phyloP scores from a whole-genome alignment of 2,888 invertebrate species.

The Metacarcinus magister region DNA sequence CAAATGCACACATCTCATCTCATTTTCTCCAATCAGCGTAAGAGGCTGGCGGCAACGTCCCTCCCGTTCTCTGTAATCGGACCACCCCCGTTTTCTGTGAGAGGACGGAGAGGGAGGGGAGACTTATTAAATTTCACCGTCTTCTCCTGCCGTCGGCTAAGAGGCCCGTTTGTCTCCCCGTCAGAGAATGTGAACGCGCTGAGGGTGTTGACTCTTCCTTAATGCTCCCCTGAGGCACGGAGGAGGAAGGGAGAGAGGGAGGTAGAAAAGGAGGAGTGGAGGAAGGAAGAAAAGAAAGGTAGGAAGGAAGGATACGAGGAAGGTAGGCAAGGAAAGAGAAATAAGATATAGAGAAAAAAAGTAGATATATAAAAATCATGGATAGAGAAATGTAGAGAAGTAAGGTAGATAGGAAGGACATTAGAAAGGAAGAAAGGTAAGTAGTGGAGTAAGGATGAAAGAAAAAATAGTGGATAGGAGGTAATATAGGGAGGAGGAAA shows the following conservation, averaged over 20 bases:
- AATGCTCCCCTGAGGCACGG: conserved; percentile 22
- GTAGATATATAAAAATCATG: neutral
- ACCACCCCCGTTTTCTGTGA: conserved; percentile 31
- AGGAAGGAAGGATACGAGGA: neutral
- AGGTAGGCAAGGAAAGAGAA: neutral
- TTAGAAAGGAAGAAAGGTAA: neutral
- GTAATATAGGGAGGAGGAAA: neutral
- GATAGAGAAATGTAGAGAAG: neutral
- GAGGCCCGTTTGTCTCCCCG: conserved; percentile 35
- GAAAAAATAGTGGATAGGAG: neutral
- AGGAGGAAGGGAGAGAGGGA: neutral
- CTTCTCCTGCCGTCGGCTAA: conserved; percentile 41
- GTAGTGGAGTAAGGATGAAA: neutral
- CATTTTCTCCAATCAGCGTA: conserved; percentile 45
- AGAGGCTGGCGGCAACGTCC: conserved; percentile 41
- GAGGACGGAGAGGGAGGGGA: conserved; percentile 21
- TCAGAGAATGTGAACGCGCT: conserved; percentile 34
- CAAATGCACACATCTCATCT: conserved; percentile 48
- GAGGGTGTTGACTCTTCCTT: conserved; percentile 36
- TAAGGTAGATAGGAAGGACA: neutral
- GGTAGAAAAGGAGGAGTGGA: neutral
- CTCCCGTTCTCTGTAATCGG: conserved; percentile 44
- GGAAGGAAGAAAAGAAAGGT: neutral
- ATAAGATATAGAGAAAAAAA: neutral
- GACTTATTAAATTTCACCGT: conserved; percentile 41